Percentiles rank a stretch among this genome's conserved stretches.
These are phyloP conservation scores for Gorsachius goisagi DNA, from an alignment of 2,113 vertebrate species.

Conservation along the genomic window DNA sequence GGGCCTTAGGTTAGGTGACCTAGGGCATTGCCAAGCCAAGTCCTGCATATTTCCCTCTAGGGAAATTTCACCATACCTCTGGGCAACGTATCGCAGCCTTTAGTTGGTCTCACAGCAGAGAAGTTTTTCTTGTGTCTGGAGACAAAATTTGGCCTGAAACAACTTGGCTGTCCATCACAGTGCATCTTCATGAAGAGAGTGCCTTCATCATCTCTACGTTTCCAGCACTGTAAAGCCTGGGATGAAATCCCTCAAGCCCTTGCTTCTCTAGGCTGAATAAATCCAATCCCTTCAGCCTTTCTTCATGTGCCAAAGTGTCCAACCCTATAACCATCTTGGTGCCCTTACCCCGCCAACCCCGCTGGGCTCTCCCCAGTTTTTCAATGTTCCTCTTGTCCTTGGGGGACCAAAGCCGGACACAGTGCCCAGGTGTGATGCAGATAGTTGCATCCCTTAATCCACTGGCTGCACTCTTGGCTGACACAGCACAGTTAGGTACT, in stretches of 20 bases:
- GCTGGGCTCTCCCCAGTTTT: not conserved
- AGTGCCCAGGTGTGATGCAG: not conserved
- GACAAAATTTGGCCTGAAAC: not conserved
- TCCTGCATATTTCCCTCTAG: not conserved
- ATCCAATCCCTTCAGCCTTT: not conserved
- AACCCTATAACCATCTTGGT: not conserved
- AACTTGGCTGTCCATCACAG: not conserved
- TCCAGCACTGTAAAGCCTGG: not conserved
- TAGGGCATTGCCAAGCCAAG: not conserved
- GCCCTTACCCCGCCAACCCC: rapidly evolving
- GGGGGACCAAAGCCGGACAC: not conserved
- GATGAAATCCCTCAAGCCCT: not conserved
- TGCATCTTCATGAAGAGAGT: not conserved
- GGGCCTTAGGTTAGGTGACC: not conserved
- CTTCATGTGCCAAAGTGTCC: not conserved
- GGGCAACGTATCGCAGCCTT: not conserved
- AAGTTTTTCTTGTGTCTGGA: not conserved
- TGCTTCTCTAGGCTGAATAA: not conserved
- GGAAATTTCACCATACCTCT: not conserved
- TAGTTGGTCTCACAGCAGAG: not conserved
- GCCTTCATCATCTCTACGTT: not conserved
- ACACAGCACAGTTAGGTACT: not conserved
- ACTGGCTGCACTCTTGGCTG: not conserved
- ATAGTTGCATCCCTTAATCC: not conserved
- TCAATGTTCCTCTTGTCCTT: not conserved